Evolutionary conservation across 1,140 invertebrate species (phyloP), one percentile per base, ranked within the genome.

Genomic region (Oncopodura yosiiana): DNA sequence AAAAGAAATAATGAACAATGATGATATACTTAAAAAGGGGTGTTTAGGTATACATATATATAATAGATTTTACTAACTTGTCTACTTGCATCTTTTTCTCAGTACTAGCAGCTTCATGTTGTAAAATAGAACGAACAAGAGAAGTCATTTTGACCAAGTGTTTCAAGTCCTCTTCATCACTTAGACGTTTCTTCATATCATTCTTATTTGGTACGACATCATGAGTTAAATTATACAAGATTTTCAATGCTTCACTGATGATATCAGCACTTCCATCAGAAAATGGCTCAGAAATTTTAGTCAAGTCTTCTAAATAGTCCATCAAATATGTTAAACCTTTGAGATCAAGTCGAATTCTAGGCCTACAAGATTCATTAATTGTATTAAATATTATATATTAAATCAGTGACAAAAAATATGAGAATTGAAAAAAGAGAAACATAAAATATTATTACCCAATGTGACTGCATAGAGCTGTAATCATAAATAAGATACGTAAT

Each of bases 401-500:
- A n/a, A 46, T 44, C 14, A 30, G 9, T 29, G 12, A 8, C 14
- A 56, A 16, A 18, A 3, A 9, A 38, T 6, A 56, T 34, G 19
- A 44, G 51, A 21, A 21, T 19, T 34, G 12, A 26, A 49, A 37
- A 36, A 23, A 8, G 11, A 24, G 21, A 55, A 21, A 5, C 4
- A 18, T 37, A n/a, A 30, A 56, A 12, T 21, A 43, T 23, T 32
- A 53, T 45, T 67, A 75, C 73, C 74, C 69, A 3, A 82, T 77
- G 24, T 83, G 73, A 39, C 77, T 70, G 68, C 82, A 82, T 23
- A 92, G 69, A 14, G 88, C 90, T 26, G 89, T 90, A 34, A 93
- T 73, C 26, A 95, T 74, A 69, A 94, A 95, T 41, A 95, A 69
- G 50, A 94, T 74, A 71, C 87, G 84, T 74, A 92, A 81, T 66